Base-by-base conservation (phyloP, 2,888 invertebrate species). In the Keiferia lycopersicella region DNA sequence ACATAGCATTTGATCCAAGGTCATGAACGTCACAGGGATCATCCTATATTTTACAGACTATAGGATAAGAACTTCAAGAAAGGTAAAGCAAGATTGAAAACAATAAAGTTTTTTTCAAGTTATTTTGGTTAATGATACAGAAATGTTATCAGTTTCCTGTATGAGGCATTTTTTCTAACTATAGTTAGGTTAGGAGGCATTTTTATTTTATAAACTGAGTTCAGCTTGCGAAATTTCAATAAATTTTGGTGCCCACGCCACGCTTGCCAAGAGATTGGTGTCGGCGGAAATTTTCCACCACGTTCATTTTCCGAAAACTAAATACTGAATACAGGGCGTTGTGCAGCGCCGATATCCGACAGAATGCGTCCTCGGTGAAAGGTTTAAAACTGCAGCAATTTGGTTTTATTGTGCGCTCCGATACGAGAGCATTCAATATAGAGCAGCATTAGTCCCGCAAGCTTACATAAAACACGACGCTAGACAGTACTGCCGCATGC, bases 391-490 rank as follows among this genome's bases (percentile, higher is more conserved):
- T 68, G 69, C 69, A 71, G 69, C 65, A 67, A 73, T 73, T 72
- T 70, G 69, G 70, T 75, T 75, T 75, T 74, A 74, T 77, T 79
- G 75, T 72, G 75, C 73, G 73, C 70, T 45, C 74, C 71, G 67
- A 69, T 68, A 64, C 51, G 70, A 73, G 67, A 71, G 65, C 66
- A 65, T 18, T 61, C 18, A 18, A 22, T 53, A 22, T 53, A 22
- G 10, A 26, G 30, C 2, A 8, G 48, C 22, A 45, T 60, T 60
- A 60, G 10, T 20, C n/a, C 34, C 34, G 61, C 61, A 16, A 7
- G 34, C 11, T 50, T 61, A 61, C 48, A 61, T 50, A 48, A 50
- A 45, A 60, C 39, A 60, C 45, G n/a, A 48, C 2, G 30, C 22
- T 34, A 34, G 34, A 34, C 34, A 34, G 8, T 8, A 8, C 34